Percentiles rank a stretch among this genome's conserved stretches.
Conservation (phyloP, 2,113 vertebrate species). For the Rhinopithecus roxellana region DNA sequence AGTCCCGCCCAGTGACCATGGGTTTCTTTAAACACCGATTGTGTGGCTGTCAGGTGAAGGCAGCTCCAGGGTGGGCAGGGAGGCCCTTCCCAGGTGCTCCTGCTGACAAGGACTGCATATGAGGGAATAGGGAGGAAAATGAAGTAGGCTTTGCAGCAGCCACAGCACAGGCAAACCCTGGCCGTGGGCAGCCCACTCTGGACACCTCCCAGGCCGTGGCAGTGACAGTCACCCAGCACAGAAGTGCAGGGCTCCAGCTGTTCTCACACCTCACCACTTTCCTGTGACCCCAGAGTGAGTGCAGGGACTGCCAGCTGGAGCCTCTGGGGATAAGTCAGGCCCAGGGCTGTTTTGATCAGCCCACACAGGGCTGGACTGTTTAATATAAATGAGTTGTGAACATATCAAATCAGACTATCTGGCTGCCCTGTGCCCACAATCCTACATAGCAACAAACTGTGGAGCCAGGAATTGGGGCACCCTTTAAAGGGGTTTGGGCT, state of each 20-base stretch:
- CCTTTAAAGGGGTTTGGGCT: background rate
- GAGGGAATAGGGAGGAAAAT: background rate
- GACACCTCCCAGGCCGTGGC: background rate
- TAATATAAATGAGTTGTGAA: background rate
- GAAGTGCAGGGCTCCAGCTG: background rate
- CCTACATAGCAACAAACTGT: background rate
- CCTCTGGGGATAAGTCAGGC: background rate
- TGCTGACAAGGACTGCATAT: background rate
- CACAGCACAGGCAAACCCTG: background rate
- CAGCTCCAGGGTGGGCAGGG: background rate
- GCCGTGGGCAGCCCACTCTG: background rate
- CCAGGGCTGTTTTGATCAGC: background rate
- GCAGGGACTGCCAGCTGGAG: background rate
- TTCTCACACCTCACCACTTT: background rate
- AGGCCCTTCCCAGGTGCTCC: background rate
- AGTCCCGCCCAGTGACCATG: rapidly evolving
- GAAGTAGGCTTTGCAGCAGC: background rate
- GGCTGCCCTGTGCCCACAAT: background rate
- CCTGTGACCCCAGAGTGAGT: background rate
- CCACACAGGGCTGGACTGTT: background rate
- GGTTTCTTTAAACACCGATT: background rate
- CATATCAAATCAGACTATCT: background rate
- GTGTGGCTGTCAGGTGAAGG: background rate
- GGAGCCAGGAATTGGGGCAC: background rate
- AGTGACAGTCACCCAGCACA: background rate